Percentiles rank a stretch among this genome's conserved stretches.
These are phyloP conservation scores for Formica aserva DNA, from an alignment of 2,888 invertebrate species.

Conservation along the genomic window DNA sequence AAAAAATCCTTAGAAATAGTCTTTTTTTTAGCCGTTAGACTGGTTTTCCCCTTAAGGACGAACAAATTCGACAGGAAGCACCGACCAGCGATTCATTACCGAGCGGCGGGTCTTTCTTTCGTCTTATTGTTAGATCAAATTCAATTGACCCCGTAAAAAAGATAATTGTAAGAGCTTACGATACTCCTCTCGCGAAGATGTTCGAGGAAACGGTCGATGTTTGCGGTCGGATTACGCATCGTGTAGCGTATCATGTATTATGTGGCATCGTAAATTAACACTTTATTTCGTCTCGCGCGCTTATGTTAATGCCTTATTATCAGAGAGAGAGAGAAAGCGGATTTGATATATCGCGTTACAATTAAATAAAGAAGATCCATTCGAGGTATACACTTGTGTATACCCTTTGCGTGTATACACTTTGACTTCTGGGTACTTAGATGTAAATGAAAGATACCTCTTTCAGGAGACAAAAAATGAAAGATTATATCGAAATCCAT, in stretches of 20 bases:
- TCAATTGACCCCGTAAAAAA: conserved; percentile 50
- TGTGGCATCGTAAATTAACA: background rate
- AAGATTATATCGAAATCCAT: conserved; percentile 29
- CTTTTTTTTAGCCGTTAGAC: too few relatives aligned
- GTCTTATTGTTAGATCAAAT: conserved; percentile 28
- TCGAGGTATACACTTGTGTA: background rate
- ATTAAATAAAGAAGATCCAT: background rate
- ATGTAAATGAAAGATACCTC: background rate
- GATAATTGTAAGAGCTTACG: conserved; percentile 31
- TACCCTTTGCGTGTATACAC: background rate
- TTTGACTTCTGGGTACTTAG: background rate
- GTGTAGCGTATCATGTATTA: background rate
- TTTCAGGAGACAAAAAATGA: background rate
- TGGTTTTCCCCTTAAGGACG: too few relatives aligned
- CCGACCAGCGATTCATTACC: background rate
- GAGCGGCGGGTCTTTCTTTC: conserved; percentile 13
- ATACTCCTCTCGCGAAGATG: conserved; percentile 1
- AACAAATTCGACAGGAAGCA: conserved; percentile 28
- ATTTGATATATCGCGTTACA: conserved; percentile 4
- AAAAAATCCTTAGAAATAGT: too few relatives aligned
- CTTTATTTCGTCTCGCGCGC: conserved; percentile 30
- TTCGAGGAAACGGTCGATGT: conserved; percentile 34
- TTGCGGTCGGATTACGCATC: conserved; percentile 21
- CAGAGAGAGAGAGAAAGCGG: background rate
- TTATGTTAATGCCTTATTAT: conserved; percentile 18